Conservation (phyloP, 2,113 vertebrate genomes). For the Platysternon megacephalum region DNA sequence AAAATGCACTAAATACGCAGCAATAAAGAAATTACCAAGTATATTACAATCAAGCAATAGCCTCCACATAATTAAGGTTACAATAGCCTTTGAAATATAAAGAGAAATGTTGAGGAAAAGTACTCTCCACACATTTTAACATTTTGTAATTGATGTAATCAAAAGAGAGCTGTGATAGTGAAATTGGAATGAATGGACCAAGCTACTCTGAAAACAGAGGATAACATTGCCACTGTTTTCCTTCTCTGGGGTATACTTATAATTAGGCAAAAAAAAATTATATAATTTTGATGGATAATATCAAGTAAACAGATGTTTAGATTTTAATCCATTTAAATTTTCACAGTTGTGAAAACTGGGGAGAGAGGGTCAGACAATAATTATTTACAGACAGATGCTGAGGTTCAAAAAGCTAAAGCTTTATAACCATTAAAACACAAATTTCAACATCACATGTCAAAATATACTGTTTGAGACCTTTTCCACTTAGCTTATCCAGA, state of each 20-base stretch:
- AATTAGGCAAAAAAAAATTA: too few relatives aligned
- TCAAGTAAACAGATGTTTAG: background rate
- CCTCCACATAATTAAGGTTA: background rate
- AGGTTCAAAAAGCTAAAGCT: too few relatives aligned
- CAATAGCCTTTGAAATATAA: background rate
- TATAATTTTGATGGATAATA: background rate
- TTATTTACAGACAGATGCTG: too few relatives aligned
- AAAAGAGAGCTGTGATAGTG: background rate
- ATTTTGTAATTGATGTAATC: background rate
- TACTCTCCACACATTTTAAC: background rate
- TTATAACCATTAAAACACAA: too few relatives aligned
- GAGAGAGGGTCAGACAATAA: too few relatives aligned
- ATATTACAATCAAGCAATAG: background rate
- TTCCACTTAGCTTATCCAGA: too few relatives aligned
- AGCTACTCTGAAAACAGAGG: background rate
- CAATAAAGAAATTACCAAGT: background rate
- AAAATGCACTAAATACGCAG: background rate
- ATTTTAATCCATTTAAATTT: too few relatives aligned
- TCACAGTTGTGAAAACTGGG: too few relatives aligned
- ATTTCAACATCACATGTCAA: too few relatives aligned
- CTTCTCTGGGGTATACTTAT: background rate
- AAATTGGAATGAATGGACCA: background rate
- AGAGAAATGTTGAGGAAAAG: background rate
- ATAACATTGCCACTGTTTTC: background rate
- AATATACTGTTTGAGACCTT: too few relatives aligned